Evolutionary conservation across 1,140 invertebrate species (phyloP).

Genomic region (Lordiphosa clarofinis): DNA sequence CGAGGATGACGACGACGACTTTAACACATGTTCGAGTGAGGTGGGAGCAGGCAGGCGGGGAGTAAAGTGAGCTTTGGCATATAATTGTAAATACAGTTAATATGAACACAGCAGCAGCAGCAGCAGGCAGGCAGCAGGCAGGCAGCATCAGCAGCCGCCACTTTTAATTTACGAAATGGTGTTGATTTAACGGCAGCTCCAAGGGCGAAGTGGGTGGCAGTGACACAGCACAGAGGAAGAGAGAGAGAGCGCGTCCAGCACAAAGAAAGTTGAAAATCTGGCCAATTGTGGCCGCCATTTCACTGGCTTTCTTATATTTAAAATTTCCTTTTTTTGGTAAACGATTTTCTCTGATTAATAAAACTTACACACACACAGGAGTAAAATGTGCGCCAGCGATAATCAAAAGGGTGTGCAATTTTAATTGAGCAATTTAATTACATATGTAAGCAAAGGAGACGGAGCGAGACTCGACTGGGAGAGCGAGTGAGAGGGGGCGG

Average conservation of each 20-base stretch:
- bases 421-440: slow-evolving; percentile 80
- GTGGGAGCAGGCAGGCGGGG: slow-evolving; percentile 1
- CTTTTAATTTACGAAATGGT: slow-evolving; percentile 79
- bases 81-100: slow-evolving; percentile 78
- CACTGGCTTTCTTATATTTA: slow-evolving; percentile 18
- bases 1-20: slow-evolving; percentile 11
- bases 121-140: not conserved
- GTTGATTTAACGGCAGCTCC: slow-evolving; percentile 67
- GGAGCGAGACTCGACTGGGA: not conserved
- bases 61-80: slow-evolving; percentile 37
- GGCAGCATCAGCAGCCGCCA: slow-evolving; percentile 28
- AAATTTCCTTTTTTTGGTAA: slow-evolving; percentile 25
- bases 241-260: slow-evolving; percentile 1
- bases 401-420: slow-evolving; percentile 80
- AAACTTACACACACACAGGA: slow-evolving; percentile 29
- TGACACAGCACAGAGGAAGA: not conserved
- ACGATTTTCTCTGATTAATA: slow-evolving; percentile 69
- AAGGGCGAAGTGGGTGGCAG: slow-evolving; percentile 6
- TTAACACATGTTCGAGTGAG: slow-evolving; percentile 11
- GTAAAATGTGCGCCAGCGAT: slow-evolving; percentile 57
- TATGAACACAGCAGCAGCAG: slow-evolving; percentile 48
- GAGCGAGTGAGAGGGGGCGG: slow-evolving; percentile 5
- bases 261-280: slow-evolving; percentile 63
- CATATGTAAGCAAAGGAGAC: slow-evolving; percentile 73
- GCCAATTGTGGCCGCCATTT: slow-evolving; percentile 59